Conservation (phyloP, 1,140 invertebrate genomes). For the Lucilia sericata region DNA sequence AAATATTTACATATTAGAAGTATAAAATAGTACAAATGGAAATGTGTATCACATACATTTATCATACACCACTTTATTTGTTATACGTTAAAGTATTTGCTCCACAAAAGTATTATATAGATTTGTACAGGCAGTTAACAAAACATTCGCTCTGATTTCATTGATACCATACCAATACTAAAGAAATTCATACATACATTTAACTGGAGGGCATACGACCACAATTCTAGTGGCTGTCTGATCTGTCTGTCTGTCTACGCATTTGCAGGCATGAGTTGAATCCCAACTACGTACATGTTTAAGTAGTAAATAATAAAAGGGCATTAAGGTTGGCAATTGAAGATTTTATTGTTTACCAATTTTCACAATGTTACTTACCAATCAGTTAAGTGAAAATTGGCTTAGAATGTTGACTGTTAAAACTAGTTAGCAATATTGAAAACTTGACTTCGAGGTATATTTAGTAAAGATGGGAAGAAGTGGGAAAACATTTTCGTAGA, state of each 20-base stretch:
- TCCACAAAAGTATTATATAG: not conserved
- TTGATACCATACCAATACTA: not conserved
- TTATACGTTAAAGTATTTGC: too few relatives aligned
- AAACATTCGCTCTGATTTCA: not conserved
- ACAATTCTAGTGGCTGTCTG: not conserved
- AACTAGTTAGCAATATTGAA: slow-evolving; percentile 4
- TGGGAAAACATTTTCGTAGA: too few relatives aligned
- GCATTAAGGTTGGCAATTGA: slow-evolving; percentile 37
- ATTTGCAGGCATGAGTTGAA: not conserved
- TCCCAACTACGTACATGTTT: not conserved
- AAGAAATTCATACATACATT: not conserved
- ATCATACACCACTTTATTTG: not conserved
- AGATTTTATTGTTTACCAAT: slow-evolving; percentile 35
- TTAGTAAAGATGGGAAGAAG: not conserved
- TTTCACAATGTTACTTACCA: not conserved
- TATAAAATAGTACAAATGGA: not conserved
- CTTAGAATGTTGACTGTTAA: not conserved
- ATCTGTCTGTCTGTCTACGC: not conserved
- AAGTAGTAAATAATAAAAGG: slow-evolving; percentile 32
- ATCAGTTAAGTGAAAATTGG: not conserved
- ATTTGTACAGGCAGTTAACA: not conserved
- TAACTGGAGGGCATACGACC: slow-evolving; percentile 32
- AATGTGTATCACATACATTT: not conserved
- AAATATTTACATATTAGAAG: slow-evolving; percentile 4
- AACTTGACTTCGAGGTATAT: not conserved